Evolutionary conservation across 1,140 invertebrate species (phyloP).

Genomic region (Nebria ingens): DNA sequence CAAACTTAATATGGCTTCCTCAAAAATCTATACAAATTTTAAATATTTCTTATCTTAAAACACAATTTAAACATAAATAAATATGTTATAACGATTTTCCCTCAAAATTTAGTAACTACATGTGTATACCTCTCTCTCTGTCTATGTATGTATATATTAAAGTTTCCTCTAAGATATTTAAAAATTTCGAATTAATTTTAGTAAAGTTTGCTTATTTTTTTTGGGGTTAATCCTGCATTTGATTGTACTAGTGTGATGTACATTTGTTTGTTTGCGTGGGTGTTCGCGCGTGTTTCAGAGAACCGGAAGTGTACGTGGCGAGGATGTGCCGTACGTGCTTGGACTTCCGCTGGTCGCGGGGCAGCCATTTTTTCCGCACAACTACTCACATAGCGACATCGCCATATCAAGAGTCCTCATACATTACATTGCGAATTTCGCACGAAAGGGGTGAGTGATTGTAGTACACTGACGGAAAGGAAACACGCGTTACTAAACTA

Average conservation of each 20-base stretch:
- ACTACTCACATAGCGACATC: conserved; percentile 61
- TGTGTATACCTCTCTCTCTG: too few relatives aligned
- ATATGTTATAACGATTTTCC: too few relatives aligned
- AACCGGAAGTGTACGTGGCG: conserved; percentile 75
- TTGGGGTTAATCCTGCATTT: not conserved
- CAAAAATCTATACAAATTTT: too few relatives aligned
- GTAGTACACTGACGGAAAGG: not conserved
- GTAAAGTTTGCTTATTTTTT: not conserved
- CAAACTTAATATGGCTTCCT: too few relatives aligned
- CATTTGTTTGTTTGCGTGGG: not conserved
- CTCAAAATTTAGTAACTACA: too few relatives aligned
- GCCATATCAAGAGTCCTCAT: conserved; percentile 63
- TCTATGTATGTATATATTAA: not conserved
- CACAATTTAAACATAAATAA: too few relatives aligned
- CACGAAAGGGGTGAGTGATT: conserved; percentile 59
- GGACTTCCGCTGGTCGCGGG: conserved; percentile 74
- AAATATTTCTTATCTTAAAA: too few relatives aligned
- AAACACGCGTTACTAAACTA: too few relatives aligned
- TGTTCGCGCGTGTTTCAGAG: conserved; percentile 40
- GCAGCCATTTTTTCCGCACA: conserved; percentile 49
- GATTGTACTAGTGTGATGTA: not conserved
- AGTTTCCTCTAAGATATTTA: too few relatives aligned
- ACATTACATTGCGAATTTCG: conserved; percentile 75
- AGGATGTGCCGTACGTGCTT: conserved; percentile 88
- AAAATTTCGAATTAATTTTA: too few relatives aligned